phyloP scores from a whole-genome alignment of 2,113 vertebrate genomes.

The Cisticola juncidis region DNA sequence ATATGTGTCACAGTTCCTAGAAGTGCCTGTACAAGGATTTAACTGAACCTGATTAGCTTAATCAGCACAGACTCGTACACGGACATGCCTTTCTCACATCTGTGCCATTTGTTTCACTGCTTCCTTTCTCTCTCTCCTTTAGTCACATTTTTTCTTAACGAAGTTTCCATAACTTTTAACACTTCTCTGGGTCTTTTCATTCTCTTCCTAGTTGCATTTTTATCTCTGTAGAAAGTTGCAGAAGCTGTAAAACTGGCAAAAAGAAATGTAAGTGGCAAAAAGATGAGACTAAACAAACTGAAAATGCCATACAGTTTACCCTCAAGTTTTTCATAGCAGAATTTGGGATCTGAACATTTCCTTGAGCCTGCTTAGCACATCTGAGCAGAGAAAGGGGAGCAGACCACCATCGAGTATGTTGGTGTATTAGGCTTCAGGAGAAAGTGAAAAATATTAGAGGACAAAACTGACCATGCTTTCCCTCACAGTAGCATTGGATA shows the following conservation, averaged over 20 bases:
- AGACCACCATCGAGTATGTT: fast-evolving
- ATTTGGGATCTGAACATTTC: neutral
- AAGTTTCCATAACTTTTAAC: neutral
- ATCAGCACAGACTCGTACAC: neutral
- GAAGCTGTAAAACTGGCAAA: neutral
- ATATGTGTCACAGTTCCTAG: neutral
- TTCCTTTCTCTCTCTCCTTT: neutral
- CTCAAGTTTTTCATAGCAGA: neutral
- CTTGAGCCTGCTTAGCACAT: neutral
- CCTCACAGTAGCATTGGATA: neutral
- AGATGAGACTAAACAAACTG: neutral
- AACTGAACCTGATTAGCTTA: constrained; percentile 1
- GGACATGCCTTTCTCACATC: neutral
- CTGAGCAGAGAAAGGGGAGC: neutral
- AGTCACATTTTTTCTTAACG: neutral
- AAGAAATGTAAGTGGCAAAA: neutral
- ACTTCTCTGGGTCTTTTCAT: neutral
- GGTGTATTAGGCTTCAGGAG: neutral
- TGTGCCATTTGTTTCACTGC: neutral
- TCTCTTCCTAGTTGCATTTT: neutral
- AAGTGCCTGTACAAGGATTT: neutral
- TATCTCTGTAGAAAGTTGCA: neutral
- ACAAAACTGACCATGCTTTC: neutral
- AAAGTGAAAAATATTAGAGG: neutral
- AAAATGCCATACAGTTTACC: neutral